A percentile compares a stretch with the other conserved stretches of the same genome.
These are phyloP conservation scores for Leucoptera coffeella DNA, from an alignment of 2,888 invertebrate genomes.

Conservation along the genomic window DNA sequence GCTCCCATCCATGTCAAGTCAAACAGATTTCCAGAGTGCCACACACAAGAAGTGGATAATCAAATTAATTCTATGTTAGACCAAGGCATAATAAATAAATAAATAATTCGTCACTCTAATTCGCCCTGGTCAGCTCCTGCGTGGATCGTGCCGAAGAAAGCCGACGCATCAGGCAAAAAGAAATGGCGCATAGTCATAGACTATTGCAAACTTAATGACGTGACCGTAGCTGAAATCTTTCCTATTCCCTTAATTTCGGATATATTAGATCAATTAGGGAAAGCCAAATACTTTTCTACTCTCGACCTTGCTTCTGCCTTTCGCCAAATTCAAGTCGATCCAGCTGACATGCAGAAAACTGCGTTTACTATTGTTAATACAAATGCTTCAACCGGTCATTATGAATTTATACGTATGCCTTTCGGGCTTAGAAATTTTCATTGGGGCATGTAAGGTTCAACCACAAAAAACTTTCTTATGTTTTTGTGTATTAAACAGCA, in stretches of 20 bases:
- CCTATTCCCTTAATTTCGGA: slow-evolving; percentile 10
- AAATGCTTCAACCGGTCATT: slow-evolving; percentile 10
- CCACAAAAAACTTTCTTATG: too few species aligned
- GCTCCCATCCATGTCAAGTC: too few species aligned
- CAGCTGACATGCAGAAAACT: slow-evolving; percentile 9
- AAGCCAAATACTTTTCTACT: slow-evolving; percentile 6
- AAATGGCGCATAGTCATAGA: slow-evolving; percentile 10
- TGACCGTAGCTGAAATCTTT: too few species aligned
- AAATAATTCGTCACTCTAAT: slow-evolving; percentile 1
- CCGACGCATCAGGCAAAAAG: slow-evolving; percentile 7
- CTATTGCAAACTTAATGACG: slow-evolving; percentile 10
- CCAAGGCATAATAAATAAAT: slow-evolving; percentile 4
- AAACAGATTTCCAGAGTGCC: slow-evolving; percentile 7
- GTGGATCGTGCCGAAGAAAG: slow-evolving; percentile 10
- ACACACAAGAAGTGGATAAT: slow-evolving; percentile 5
- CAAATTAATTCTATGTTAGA: slow-evolving; percentile 1
- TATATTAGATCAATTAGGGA: slow-evolving; percentile 9
- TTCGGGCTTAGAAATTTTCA: slow-evolving; percentile 11
- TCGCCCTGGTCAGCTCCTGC: slow-evolving; percentile 9
- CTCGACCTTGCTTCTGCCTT: slow-evolving; percentile 5
- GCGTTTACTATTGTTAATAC: too few species aligned
- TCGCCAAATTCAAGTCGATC: slow-evolving; percentile 5
- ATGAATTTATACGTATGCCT: slow-evolving; percentile 11
- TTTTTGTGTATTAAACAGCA: too few species aligned
- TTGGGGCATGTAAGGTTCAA: too few species aligned